Percentiles rank a stretch among this genome's conserved stretches.
Conservation (phyloP, 2,113 vertebrate species). For the Arenaria interpres region DNA sequence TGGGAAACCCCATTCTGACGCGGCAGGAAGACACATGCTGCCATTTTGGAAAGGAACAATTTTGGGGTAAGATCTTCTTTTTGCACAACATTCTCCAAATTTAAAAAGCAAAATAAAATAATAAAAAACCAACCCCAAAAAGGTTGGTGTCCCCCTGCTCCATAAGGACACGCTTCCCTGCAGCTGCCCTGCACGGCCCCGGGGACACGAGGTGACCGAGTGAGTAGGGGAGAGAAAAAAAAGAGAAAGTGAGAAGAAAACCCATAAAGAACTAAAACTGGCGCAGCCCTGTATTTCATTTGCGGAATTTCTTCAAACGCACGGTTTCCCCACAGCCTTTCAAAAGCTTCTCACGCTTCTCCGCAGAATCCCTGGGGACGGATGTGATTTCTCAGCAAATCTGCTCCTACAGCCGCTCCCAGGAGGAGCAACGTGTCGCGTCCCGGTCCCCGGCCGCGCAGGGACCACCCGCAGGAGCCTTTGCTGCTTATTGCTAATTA, state of each 20-base stretch:
- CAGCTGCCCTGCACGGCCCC: fast-evolving
- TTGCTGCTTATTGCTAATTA: fast-evolving
- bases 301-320: not conserved
- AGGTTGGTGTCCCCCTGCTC: not conserved
- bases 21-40: not conserved
- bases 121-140: not conserved
- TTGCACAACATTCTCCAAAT: not conserved
- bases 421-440: fast-evolving
- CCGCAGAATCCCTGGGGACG: not conserved
- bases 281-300: fast-evolving
- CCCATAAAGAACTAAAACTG: not conserved
- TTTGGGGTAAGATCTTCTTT: not conserved
- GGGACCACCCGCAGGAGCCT: not conserved
- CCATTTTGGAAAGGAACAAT: not conserved
- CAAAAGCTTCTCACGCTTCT: not conserved
- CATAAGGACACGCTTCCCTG: too few species aligned
- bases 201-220: not conserved
- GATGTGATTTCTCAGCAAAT: not conserved
- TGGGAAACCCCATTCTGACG: fast-evolving
- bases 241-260: not conserved
- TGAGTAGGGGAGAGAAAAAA: not conserved
- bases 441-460: fast-evolving
- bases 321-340: not conserved
- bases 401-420: not conserved
- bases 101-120: not conserved